Evolutionary conservation across 1,140 invertebrate genomes (phyloP).

Genomic region (Drosophila pectinifera): DNA sequence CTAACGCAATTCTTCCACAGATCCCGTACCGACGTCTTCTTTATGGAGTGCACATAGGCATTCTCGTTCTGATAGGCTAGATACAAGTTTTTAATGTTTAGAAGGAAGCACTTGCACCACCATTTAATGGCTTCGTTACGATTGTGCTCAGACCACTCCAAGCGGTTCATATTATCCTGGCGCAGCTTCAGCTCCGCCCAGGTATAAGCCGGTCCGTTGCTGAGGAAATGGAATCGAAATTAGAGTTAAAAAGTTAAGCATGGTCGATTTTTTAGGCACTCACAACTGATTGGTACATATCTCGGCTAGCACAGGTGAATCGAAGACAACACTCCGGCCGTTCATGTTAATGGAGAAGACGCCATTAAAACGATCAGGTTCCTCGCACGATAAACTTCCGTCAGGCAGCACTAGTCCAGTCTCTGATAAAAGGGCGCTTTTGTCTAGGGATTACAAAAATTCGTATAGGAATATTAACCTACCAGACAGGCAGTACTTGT

Average conservation of each 20-base stretch:
- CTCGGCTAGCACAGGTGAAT: slow-evolving; percentile 57
- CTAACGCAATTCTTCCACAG: slow-evolving; percentile 45
- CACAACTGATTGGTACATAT: neutral
- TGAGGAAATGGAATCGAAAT: neutral
- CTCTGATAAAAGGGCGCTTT: slow-evolving; percentile 3
- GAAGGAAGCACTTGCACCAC: slow-evolving; percentile 54
- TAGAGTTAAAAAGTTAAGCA: neutral
- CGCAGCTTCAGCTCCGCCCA: slow-evolving; percentile 55
- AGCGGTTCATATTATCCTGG: slow-evolving; percentile 36
- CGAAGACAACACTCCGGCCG: slow-evolving; percentile 24
- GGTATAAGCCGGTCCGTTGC: neutral
- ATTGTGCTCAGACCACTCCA: slow-evolving; percentile 49
- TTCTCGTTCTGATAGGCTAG: slow-evolving; percentile 41
- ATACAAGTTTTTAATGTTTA: slow-evolving; percentile 43
- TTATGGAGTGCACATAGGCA: slow-evolving; percentile 23
- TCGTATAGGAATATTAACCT: neutral
- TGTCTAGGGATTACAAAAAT: neutral
- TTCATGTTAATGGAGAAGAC: slow-evolving; percentile 32
- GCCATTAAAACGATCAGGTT: slow-evolving; percentile 20
- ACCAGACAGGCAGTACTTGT: slow-evolving; percentile 28
- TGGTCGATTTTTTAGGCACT: neutral
- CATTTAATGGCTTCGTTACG: slow-evolving; percentile 38
- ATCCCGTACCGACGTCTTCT: slow-evolving; percentile 4
- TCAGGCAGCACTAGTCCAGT: neutral
- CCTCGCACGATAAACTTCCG: neutral